These are phyloP conservation scores for Heliconius hortense DNA, from an alignment of 2,888 invertebrate genomes.

Conservation along the genomic window DNA sequence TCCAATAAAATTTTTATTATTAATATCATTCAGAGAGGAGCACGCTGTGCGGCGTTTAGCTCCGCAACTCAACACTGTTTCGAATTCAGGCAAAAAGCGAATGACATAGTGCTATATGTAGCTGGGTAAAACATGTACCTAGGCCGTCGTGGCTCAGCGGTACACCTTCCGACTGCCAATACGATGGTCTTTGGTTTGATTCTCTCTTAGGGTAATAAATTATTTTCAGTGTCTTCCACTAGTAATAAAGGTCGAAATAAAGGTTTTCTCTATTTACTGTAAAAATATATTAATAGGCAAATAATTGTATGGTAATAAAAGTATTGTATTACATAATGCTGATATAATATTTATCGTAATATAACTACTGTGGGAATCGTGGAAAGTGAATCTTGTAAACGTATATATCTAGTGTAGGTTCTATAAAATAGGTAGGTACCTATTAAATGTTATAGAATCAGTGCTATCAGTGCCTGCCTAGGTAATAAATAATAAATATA, in stretches of 20 bases:
- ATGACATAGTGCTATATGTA: too few relatives aligned
- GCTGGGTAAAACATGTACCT: not conserved
- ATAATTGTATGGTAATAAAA: not conserved
- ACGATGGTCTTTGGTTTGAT: not conserved
- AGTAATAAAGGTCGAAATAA: not conserved
- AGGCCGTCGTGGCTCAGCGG: not conserved
- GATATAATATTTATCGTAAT: slow-evolving; percentile 24
- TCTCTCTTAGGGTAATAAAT: not conserved
- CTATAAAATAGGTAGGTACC: not conserved
- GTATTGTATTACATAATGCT: slow-evolving; percentile 21
- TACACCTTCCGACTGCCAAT: not conserved
- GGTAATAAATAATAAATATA: too few relatives aligned
- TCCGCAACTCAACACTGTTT: not conserved
- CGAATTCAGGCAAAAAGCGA: too few relatives aligned
- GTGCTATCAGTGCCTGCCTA: too few relatives aligned
- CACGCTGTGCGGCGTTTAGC: not conserved
- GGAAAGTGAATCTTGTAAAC: not conserved
- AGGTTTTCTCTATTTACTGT: not conserved
- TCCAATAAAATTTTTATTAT: not conserved
- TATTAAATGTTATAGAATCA: too few relatives aligned
- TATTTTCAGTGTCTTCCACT: not conserved
- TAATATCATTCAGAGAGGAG: too few relatives aligned
- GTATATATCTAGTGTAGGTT: not conserved
- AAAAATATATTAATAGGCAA: not conserved
- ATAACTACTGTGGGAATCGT: slow-evolving; percentile 24